Base-by-base conservation (phyloP, 2,797 vertebrate species). In the Notamacropus eugenii region DNA sequence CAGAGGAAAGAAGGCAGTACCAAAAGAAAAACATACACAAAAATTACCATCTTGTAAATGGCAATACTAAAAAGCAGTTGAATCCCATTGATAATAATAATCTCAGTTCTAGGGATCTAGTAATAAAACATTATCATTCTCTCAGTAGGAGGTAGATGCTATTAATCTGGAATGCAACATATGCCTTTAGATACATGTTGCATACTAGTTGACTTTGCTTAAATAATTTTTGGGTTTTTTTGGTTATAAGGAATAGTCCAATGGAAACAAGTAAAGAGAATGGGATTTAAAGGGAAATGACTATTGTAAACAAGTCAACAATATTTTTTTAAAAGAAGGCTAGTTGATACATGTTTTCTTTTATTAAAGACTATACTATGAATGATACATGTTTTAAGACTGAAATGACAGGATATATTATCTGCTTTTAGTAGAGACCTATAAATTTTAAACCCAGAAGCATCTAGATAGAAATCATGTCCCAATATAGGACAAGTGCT, bases 381-480 rank as follows among this genome's bases (percentile, higher is more conserved):
- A 0, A 93, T 93, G 46, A 34, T 29, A 13, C 6, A 82, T 57
- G 3, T 56, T 91, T 93, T 6, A 93, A 92, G 96, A 31, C 5
- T 87, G 90, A 96, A 96, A 91, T 54, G 11, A 93, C 95, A 87
- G 50, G 54, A 93, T 34, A 8, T 40, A 82, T 91, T 92, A 91
- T 59, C 24, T 28, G 54, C 57, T 54, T 46, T 55, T 62, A 22
- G 13, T 90, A 67, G 29, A 59, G 93, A 95, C 11, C 13, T 93
- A 90, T 24, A 50, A 54, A 22, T 87, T 2, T 28, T 92, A 55
- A 93, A 95, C 62, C 34, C 54, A 90, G 90, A 92, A 74, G 92
- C 93, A 95, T 93, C 40, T 52, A 94, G 9, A 74, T 92, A 9
- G 90, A 96, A 93, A 90, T n/a, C 87, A 94, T 19, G 62, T 52